Conservation (phyloP, 2,888 invertebrate species). For the Zelleria hepariella region DNA sequence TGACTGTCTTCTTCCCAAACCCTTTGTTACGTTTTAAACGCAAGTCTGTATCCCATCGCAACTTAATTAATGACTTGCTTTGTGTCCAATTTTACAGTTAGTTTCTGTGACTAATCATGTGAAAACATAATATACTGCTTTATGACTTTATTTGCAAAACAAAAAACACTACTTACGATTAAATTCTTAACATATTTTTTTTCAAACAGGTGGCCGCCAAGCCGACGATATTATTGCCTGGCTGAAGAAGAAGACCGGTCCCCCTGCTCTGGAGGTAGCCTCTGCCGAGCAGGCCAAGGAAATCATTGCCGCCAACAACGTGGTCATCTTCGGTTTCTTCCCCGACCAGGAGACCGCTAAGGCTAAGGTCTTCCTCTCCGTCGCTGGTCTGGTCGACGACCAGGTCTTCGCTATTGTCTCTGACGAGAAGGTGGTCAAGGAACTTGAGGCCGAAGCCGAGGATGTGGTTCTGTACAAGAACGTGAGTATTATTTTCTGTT, state of each 20-base stretch:
- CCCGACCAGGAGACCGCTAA: slow-evolving; percentile 82
- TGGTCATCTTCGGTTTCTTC: slow-evolving; percentile 93
- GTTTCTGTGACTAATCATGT: too few relatives aligned
- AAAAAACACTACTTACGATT: too few relatives aligned
- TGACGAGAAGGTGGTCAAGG: slow-evolving; percentile 82
- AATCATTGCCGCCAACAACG: slow-evolving; percentile 84
- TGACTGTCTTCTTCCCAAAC: too few relatives aligned
- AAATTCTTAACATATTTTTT: slow-evolving; percentile 1
- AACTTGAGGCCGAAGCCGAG: slow-evolving; percentile 85
- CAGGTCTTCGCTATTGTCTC: slow-evolving; percentile 89
- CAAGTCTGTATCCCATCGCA: too few relatives aligned
- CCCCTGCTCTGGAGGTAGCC: slow-evolving; percentile 86
- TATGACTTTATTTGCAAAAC: too few relatives aligned
- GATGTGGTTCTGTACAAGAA: slow-evolving; percentile 92
- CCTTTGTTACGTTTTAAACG: too few relatives aligned
- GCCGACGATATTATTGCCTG: slow-evolving; percentile 94
- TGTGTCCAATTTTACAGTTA: too few relatives aligned
- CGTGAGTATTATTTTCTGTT: slow-evolving; percentile 67
- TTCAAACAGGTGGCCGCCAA: slow-evolving; percentile 83
- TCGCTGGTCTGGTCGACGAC: slow-evolving; percentile 88
- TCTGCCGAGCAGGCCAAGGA: slow-evolving; percentile 86
- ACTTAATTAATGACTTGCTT: too few relatives aligned
- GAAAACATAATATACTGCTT: too few relatives aligned
- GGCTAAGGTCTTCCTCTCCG: slow-evolving; percentile 87
- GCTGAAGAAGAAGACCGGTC: slow-evolving; percentile 98